Conservation (phyloP, 2,113 vertebrate species). For the Illadopsis cleaveri region DNA sequence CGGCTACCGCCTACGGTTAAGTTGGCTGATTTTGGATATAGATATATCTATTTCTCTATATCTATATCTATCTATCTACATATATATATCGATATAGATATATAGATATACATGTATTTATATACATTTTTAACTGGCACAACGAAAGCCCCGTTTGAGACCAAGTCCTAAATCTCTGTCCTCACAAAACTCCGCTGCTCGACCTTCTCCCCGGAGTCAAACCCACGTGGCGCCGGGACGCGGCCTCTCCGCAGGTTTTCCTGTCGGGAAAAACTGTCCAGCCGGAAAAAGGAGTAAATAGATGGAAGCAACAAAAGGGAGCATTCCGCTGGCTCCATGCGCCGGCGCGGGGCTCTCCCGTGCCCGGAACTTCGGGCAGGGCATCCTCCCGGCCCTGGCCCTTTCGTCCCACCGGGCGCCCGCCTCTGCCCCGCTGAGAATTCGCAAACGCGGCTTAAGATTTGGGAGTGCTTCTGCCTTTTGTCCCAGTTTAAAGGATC, state of each 20-base stretch:
- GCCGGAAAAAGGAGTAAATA: background rate
- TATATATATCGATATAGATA: no score
- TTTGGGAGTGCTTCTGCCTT: background rate
- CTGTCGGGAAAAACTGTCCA: background rate
- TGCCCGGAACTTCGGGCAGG: background rate
- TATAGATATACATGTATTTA: background rate
- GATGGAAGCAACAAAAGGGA: background rate
- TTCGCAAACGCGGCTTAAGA: background rate
- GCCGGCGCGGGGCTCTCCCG: background rate
- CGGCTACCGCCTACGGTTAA: background rate
- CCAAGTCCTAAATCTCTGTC: background rate
- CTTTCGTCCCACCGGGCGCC: background rate
- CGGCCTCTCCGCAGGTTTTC: slow-evolving; percentile 21
- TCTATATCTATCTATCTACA: fast-evolving
- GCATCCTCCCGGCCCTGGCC: background rate
- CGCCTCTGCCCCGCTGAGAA: background rate
- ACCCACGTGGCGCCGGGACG: slow-evolving; percentile 46
- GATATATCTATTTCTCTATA: background rate
- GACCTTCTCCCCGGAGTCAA: background rate
- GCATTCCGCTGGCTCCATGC: background rate
- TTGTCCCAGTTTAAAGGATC: background rate
- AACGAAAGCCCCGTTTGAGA: background rate
- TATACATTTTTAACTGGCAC: background rate
- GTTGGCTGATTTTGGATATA: background rate
- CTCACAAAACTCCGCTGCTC: background rate